These are phyloP conservation scores for Sakesphorus luctuosus DNA, from an alignment of 2,113 vertebrate genomes.

Conservation along the genomic window DNA sequence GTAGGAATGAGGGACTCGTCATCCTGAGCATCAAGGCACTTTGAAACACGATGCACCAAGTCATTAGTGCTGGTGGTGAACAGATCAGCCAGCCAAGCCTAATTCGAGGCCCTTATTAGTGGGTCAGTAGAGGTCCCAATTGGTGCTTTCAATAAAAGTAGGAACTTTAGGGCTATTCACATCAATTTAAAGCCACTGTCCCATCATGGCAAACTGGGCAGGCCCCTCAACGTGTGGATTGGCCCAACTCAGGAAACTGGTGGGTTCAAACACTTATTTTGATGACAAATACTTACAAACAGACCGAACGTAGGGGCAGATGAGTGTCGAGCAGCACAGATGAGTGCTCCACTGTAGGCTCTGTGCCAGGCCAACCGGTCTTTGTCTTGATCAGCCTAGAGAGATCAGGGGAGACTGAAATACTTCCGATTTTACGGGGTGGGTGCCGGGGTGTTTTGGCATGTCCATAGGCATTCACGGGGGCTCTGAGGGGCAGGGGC, in stretches of 20 bases:
- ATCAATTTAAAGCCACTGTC: background rate
- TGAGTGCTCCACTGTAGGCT: accelerated
- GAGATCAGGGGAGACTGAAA: accelerated
- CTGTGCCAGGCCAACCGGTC: background rate
- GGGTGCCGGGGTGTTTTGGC: background rate
- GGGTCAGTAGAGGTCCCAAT: accelerated
- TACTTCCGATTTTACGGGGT: accelerated
- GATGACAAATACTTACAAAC: background rate
- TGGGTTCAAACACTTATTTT: background rate
- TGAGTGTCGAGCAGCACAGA: accelerated
- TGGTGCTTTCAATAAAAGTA: background rate
- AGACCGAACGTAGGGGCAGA: accelerated
- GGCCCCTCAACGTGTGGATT: background rate
- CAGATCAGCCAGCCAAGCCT: background rate
- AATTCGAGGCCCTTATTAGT: accelerated
- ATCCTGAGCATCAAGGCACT: background rate
- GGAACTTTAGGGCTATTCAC: background rate
- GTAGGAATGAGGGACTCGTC: background rate
- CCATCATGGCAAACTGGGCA: background rate
- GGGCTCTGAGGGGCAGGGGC: background rate
- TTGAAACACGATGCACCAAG: background rate
- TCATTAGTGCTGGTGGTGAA: background rate
- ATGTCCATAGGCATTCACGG: accelerated
- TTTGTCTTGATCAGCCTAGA: background rate
- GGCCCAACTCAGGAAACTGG: accelerated